Conservation (phyloP, 1,140 invertebrate genomes). For the Hesperophylax magnus region DNA sequence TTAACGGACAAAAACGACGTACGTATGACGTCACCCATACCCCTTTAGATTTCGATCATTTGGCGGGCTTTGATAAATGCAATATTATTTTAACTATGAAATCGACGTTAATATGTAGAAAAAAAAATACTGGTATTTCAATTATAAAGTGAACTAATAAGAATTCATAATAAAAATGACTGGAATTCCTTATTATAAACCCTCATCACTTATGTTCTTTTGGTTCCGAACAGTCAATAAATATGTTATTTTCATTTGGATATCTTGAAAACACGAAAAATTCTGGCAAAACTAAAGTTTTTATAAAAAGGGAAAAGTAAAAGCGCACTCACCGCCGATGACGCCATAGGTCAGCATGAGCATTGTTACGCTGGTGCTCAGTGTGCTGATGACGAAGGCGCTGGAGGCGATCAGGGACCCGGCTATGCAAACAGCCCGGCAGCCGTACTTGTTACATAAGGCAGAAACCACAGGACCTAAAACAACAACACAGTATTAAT, state of each 20-base stretch:
- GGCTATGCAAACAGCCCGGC: constrained; percentile 91
- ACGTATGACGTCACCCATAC: too few relatives aligned
- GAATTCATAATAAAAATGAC: too few relatives aligned
- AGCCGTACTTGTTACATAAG: constrained; percentile 96
- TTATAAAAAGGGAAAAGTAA: constrained; percentile 25
- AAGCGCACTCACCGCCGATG: constrained; percentile 82
- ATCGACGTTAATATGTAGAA: too few relatives aligned
- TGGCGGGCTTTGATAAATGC: too few relatives aligned
- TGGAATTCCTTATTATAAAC: too few relatives aligned
- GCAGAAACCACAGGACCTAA: constrained; percentile 95
- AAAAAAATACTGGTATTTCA: too few relatives aligned
- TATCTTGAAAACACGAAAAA: not conserved
- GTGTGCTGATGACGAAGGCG: constrained; percentile 92
- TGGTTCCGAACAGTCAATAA: not conserved
- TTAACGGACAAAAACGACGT: too few relatives aligned
- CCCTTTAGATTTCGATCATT: too few relatives aligned
- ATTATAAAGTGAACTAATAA: too few relatives aligned
- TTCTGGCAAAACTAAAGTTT: not conserved
- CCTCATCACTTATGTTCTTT: not conserved
- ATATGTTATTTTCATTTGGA: not conserved
- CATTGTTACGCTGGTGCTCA: constrained; percentile 87
- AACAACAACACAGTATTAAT: not conserved
- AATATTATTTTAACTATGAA: too few relatives aligned
- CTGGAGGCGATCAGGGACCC: constrained; percentile 87
- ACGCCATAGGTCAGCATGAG: constrained; percentile 96